Percentiles rank a stretch among this genome's conserved stretches.
Evolutionary conservation across 2,797 vertebrate species (phyloP).

Genomic region (Molothrus aeneus): DNA sequence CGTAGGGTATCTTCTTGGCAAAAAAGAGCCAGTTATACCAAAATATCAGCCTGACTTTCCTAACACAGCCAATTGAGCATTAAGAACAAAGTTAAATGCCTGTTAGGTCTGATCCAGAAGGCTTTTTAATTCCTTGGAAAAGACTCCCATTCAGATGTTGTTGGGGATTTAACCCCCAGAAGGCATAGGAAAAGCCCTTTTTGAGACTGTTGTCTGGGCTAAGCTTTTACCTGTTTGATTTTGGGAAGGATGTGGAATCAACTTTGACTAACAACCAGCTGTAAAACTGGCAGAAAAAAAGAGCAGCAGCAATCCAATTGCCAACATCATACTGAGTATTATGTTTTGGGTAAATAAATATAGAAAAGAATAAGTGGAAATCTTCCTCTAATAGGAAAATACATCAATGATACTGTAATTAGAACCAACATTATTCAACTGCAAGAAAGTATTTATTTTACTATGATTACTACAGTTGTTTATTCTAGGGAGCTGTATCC

Average conservation of each 20-base stretch:
- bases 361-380: constrained; percentile 52
- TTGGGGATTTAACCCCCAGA: not conserved
- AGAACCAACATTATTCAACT: constrained; percentile 54
- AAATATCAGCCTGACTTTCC: not conserved
- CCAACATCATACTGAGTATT: constrained; percentile 13
- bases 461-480: constrained; percentile 51
- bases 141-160: not conserved
- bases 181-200: not conserved
- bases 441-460: constrained; percentile 49
- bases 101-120: not conserved
- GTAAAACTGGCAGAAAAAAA: constrained; percentile 1
- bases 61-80: not conserved
- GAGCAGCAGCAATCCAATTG: constrained; percentile 10
- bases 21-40: not conserved
- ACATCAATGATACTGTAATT: constrained; percentile 59
- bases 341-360: constrained; percentile 61
- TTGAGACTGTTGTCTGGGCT: not conserved
- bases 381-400: constrained; percentile 50
- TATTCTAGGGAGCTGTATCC: constrained; percentile 37
- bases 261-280: constrained; percentile 15
- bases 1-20: not conserved
- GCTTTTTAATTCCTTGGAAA: not conserved
- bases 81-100: constrained; percentile 7
- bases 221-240: constrained; percentile 26
- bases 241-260: not conserved